Evolutionary conservation across 2,113 vertebrate species (phyloP).

Genomic region (Eublepharis macularius): DNA sequence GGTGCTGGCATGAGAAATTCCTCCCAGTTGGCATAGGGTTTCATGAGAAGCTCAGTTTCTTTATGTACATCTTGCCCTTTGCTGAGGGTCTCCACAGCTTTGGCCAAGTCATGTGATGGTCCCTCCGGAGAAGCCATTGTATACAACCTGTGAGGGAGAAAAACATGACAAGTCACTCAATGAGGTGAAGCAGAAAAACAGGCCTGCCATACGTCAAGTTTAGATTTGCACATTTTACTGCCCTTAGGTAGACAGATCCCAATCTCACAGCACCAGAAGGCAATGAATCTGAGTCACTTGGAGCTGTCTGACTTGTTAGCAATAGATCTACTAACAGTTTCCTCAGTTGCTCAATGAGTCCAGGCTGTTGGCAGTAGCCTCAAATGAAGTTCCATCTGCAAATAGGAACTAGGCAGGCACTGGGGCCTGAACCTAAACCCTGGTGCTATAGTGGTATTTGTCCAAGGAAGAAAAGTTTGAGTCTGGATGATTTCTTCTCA

Average conservation of each 20-base stretch:
- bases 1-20: constrained; percentile 59
- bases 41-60: constrained; percentile 48
- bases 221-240: neutral
- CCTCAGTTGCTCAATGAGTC: neutral
- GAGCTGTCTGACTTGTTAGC: neutral
- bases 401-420: neutral
- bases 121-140: neutral
- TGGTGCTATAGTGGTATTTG: too few species aligned
- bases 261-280: neutral
- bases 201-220: neutral
- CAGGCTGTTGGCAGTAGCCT: neutral
- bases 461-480: neutral
- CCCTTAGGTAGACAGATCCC: neutral
- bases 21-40: constrained; percentile 62
- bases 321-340: neutral
- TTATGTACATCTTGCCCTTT: constrained; percentile 41
- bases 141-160: neutral
- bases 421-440: too few species aligned
- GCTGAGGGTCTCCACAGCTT: constrained; percentile 12
- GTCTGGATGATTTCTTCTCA: neutral
- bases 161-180: neutral
- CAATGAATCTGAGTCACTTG: neutral
- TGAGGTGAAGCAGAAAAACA: neutral
- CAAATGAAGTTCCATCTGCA: neutral
- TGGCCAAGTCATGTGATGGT: neutral